A percentile compares a stretch with the other conserved stretches of the same genome.
Conservation (phyloP, 2,888 invertebrate genomes). For the Folsomia candida region DNA sequence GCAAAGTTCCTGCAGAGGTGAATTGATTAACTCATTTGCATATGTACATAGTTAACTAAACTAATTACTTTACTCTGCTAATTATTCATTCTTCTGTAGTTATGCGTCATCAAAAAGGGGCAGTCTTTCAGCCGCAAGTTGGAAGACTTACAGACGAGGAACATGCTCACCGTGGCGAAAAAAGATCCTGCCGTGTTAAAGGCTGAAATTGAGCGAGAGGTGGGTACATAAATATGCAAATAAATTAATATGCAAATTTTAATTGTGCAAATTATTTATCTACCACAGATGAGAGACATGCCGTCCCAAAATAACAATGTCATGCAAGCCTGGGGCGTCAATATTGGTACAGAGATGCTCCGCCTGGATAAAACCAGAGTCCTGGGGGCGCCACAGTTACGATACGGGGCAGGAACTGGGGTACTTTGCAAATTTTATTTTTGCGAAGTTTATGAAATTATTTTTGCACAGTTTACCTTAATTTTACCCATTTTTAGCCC, state of each 20-base stretch:
- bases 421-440: no score
- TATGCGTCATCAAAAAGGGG: slow-evolving; percentile 39
- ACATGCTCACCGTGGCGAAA: slow-evolving; percentile 36
- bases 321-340: slow-evolving; percentile 13
- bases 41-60: no score
- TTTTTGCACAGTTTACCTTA: no score
- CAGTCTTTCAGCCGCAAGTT: slow-evolving; percentile 39
- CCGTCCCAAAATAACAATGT: no score
- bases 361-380: slow-evolving; percentile 24
- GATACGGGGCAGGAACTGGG: slow-evolving; percentile 26
- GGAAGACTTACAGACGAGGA: slow-evolving; percentile 33
- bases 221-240: no score
- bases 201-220: slow-evolving; percentile 10
- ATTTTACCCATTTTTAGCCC: no score
- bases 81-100: no score
- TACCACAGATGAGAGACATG: no score
- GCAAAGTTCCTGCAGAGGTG: slow-evolving; percentile 34
- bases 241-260: no score
- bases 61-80: no score
- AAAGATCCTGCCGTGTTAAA: slow-evolving; percentile 32
- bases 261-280: no score
- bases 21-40: no score
- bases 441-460: background rate
- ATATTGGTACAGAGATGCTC: slow-evolving; percentile 15
- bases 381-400: slow-evolving; percentile 20